A percentile compares a stretch with the other conserved stretches of the same genome.
phyloP scores from a whole-genome alignment of 2,888 invertebrate genomes.

The Phengaris arion region DNA sequence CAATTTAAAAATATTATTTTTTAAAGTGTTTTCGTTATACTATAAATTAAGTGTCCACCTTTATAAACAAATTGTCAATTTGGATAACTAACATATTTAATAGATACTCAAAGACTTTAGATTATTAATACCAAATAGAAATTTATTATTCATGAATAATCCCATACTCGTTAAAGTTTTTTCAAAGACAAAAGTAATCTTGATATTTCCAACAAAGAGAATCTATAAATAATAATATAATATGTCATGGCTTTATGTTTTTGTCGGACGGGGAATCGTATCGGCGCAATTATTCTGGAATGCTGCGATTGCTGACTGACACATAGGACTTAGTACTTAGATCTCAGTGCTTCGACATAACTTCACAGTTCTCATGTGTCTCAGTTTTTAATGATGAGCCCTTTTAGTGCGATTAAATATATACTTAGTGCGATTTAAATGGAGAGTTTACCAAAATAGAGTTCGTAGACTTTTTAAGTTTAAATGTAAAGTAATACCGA shows the following conservation, averaged over 20 bases:
- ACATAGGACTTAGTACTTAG: background rate
- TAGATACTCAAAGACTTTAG: background rate
- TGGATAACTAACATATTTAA: too few relatives aligned
- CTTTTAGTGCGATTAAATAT: too few relatives aligned
- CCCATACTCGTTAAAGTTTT: background rate
- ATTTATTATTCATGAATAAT: background rate
- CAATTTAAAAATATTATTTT: too few relatives aligned
- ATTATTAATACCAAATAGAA: background rate
- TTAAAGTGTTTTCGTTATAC: too few relatives aligned
- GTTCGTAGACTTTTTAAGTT: background rate
- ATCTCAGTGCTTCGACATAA: background rate
- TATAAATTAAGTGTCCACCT: too few relatives aligned
- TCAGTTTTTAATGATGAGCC: background rate
- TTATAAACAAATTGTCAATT: too few relatives aligned
- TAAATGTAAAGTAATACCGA: background rate
- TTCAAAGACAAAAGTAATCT: background rate
- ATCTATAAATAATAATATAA: constrained; percentile 12
- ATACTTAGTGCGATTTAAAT: too few relatives aligned
- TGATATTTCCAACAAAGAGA: background rate
- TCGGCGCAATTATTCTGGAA: constrained; percentile 40
- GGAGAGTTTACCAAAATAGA: background rate
- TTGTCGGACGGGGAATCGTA: constrained; percentile 1
- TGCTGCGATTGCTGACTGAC: constrained; percentile 37
- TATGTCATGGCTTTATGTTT: background rate
- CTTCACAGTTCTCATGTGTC: background rate